phyloP scores from a whole-genome alignment of 2,888 invertebrate genomes.

The Scaptomyza flava region DNA sequence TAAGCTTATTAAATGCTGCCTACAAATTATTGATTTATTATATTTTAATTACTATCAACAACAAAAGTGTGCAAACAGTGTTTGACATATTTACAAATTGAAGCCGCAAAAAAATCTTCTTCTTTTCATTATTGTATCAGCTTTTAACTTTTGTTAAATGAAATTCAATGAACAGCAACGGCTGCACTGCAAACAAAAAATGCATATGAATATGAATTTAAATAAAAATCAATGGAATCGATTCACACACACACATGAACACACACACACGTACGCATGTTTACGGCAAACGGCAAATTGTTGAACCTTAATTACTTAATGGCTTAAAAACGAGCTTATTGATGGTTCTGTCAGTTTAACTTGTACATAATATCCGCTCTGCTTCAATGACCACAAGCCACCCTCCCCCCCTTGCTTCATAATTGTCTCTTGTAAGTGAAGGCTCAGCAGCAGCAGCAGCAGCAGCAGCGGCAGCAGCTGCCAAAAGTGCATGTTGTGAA shows the following conservation, averaged over 20 bases:
- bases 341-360: slow-evolving; percentile 58
- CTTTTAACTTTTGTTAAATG: slow-evolving; percentile 6
- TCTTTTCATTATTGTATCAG: no score
- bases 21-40: not conserved
- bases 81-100: no score
- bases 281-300: slow-evolving; percentile 51
- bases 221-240: slow-evolving; percentile 31
- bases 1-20: not conserved
- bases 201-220: slow-evolving; percentile 7
- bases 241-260: not conserved
- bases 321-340: slow-evolving; percentile 69
- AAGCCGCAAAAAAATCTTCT: no score
- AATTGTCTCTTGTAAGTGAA: slow-evolving; percentile 53
- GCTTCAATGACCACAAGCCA: slow-evolving; percentile 29
- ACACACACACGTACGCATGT: not conserved
- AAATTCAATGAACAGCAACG: slow-evolving; percentile 8
- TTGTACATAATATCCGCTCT: slow-evolving; percentile 36
- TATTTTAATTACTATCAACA: slow-evolving; percentile 5
- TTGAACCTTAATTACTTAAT: slow-evolving; percentile 73
- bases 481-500: slow-evolving; percentile 65
- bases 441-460: slow-evolving; percentile 28
- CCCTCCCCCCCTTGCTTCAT: slow-evolving; percentile 5
- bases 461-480: slow-evolving; percentile 52
- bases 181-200: slow-evolving; percentile 20
- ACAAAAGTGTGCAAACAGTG: not conserved